phyloP scores from a whole-genome alignment of 2,113 vertebrate species.

The Hystrix cristata region DNA sequence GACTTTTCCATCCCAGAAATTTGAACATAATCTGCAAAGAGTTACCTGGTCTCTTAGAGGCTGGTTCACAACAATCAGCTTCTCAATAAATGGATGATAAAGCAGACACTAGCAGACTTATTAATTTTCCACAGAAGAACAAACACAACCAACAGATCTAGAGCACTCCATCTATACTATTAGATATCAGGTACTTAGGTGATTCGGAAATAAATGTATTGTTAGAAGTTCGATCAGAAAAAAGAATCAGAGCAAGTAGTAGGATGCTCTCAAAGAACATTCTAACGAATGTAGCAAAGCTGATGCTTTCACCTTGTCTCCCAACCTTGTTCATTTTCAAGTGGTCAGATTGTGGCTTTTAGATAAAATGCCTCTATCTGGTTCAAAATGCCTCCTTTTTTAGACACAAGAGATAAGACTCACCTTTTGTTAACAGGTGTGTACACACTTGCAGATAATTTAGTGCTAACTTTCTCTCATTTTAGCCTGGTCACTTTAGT shows the following conservation, averaged over 20 bases:
- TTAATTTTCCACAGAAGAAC: background rate
- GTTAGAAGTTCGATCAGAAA: background rate
- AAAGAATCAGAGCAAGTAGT: background rate
- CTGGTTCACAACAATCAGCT: background rate
- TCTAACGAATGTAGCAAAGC: slow-evolving; percentile 26
- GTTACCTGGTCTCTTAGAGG: background rate
- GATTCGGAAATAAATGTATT: background rate
- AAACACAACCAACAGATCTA: background rate
- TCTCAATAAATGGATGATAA: background rate
- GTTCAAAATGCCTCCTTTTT: slow-evolving; percentile 3
- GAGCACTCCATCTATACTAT: background rate
- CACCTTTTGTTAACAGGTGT: background rate
- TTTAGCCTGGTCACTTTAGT: background rate
- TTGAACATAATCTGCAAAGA: background rate
- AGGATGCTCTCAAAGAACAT: background rate
- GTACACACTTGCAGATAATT: background rate
- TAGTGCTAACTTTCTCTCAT: background rate
- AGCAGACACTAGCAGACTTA: background rate
- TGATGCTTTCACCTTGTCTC: background rate
- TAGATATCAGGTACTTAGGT: background rate
- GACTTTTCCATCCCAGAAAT: background rate
- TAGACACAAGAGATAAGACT: background rate
- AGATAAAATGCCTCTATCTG: slow-evolving; percentile 5
- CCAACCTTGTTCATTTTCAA: background rate
- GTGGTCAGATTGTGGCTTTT: slow-evolving; percentile 3